Evolutionary conservation across 2,888 invertebrate species (phyloP).

Genomic region (Homarus gammarus): DNA sequence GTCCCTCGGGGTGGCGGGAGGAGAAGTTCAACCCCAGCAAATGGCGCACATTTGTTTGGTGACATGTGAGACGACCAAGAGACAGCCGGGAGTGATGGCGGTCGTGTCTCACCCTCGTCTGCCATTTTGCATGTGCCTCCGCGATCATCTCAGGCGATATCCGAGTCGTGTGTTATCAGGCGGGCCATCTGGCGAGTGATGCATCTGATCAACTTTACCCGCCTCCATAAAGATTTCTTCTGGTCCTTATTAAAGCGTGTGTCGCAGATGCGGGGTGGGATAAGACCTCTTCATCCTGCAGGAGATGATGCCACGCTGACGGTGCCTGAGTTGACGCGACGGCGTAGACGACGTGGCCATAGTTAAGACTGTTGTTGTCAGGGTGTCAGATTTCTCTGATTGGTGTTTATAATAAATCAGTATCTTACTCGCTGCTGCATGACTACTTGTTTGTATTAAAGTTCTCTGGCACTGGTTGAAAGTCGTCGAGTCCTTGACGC

Average conservation of each 20-base stretch:
- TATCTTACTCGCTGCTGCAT: too few relatives aligned
- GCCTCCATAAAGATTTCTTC: conserved; percentile 32
- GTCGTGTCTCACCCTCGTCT: conserved; percentile 56
- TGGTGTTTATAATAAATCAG: too few relatives aligned
- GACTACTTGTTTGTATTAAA: too few relatives aligned
- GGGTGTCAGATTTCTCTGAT: too few relatives aligned
- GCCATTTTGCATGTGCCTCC: conserved; percentile 65
- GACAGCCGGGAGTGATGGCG: conserved; percentile 60
- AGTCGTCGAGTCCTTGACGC: too few relatives aligned
- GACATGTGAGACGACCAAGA: conserved; percentile 58
- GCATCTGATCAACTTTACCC: conserved; percentile 60
- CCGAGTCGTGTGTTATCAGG: conserved; percentile 53
- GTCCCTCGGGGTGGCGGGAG: neutral
- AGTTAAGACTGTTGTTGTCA: too few relatives aligned
- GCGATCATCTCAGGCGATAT: conserved; percentile 61
- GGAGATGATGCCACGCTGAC: conserved; percentile 14
- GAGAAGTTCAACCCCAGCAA: conserved; percentile 60
- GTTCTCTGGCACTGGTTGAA: too few relatives aligned
- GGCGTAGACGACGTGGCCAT: too few relatives aligned
- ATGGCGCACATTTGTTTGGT: conserved; percentile 65
- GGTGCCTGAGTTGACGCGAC: neutral
- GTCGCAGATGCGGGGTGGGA: conserved; percentile 44
- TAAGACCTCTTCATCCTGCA: conserved; percentile 29
- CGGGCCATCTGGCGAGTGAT: conserved; percentile 55
- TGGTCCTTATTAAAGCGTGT: conserved; percentile 53